Percentiles rank a stretch among this genome's conserved stretches.
Evolutionary conservation across 2,113 vertebrate genomes (phyloP).

Genomic region (Rhineura floridana): DNA sequence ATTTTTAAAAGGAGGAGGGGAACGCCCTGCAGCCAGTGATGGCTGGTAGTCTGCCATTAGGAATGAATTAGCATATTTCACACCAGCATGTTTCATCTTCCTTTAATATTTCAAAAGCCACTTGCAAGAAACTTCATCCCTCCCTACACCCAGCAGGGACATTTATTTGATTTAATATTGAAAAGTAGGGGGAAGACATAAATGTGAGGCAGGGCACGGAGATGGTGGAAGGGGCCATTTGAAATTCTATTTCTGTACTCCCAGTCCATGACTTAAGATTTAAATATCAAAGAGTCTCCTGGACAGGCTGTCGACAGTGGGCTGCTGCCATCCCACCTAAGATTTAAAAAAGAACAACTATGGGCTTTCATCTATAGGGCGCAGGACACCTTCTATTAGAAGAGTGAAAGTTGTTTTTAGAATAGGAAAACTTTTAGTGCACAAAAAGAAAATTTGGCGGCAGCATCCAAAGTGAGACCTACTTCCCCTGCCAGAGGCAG

Average conservation of each 20-base stretch:
- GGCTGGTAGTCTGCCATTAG: not conserved
- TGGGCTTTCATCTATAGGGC: not conserved
- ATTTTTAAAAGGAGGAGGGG: not conserved
- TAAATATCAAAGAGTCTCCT: not conserved
- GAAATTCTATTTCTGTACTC: not conserved
- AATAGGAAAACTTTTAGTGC: not conserved
- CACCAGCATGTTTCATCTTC: not conserved
- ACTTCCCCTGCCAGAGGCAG: not conserved
- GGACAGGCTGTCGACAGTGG: not conserved
- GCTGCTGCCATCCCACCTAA: not conserved
- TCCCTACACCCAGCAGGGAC: not conserved
- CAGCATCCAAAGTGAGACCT: not conserved
- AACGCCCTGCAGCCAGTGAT: not conserved
- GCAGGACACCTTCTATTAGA: not conserved
- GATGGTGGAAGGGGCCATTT: fast-evolving
- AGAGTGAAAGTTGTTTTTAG: not conserved
- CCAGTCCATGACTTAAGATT: not conserved
- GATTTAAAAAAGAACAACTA: not conserved
- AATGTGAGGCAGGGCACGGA: not conserved
- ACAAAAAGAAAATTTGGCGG: fast-evolving
- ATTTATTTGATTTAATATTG: slow-evolving; percentile 2
- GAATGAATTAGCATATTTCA: slow-evolving; percentile 7
- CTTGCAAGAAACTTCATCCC: not conserved
- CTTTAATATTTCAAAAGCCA: not conserved
- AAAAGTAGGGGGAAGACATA: too few relatives aligned